Base-by-base conservation (phyloP, 2,888 invertebrate genomes). In the Acrocera orbiculus region DNA sequence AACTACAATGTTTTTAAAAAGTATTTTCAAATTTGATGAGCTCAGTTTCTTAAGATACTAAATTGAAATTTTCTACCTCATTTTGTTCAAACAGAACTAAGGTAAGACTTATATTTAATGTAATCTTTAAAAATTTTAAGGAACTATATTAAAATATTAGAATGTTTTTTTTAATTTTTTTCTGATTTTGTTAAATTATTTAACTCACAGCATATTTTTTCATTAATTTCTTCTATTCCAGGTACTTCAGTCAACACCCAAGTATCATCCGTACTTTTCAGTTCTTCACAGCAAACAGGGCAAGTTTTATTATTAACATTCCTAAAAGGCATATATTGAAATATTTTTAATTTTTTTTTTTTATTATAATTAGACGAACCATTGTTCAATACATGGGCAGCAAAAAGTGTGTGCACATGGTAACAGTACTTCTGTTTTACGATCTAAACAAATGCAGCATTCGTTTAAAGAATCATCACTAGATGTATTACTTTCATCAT, bases 381-480 rank as follows among this genome's bases (percentile, higher is more conserved):
- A 79, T 56, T 73, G 70, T 47, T 76, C 73, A 43, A 78, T 76
- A 51, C 79, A 79, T 32, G 66, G 65, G 38, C 68, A 60, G 51
- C 79, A 79, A 54, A 73, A 79, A 45, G 67, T 68, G 51, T 79
- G 79, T 2, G 73, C 62, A 53, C 79, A 79, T 3, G 75, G 73
- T 40, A 79, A 56, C 40, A 72, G 68, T 17, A 76, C 65, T 50
- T 76, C 74, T 2, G 73, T 71, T 47, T 67, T 67, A 34, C 74
- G 57, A 49, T 79, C 77, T 55, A 78, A 66, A 52, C 79, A 79
- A 46, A 79, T 77, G 47, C 73, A 73, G 47, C 78, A 79, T 49
- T 76, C 75, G 31, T 63, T 62, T 17, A 57, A 48, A 36, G 57
- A 56, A 24, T 56, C 56, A n/a, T n/a, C n/a, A n/a, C n/a, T n/a